Evolutionary conservation across 2,113 vertebrate genomes (phyloP).

Genomic region (Ammospiza nelsoni): DNA sequence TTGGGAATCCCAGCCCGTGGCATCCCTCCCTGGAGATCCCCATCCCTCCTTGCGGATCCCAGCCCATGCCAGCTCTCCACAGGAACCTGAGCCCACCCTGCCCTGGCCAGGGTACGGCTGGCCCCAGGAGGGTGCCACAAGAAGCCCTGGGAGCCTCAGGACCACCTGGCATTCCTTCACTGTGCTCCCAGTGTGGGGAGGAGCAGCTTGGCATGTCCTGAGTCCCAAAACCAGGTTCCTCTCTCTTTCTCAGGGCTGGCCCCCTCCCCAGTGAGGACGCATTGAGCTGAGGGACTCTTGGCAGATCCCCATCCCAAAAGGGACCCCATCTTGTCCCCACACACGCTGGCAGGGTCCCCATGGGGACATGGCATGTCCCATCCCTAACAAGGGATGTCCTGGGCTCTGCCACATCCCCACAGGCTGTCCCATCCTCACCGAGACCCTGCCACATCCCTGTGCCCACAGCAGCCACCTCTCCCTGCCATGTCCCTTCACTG

Average conservation of each 20-base stretch:
- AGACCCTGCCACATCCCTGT: neutral
- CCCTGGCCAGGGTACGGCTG: no score
- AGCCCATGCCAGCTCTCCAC: no score
- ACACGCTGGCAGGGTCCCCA: rapidly evolving
- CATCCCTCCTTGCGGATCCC: neutral
- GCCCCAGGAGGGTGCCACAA: rapidly evolving
- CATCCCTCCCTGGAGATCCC: neutral
- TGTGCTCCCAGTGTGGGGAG: rapidly evolving
- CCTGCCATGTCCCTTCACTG: neutral
- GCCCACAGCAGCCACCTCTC: neutral
- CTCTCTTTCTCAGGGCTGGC: neutral
- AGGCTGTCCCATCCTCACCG: rapidly evolving
- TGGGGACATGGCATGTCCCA: rapidly evolving
- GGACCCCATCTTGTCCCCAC: neutral
- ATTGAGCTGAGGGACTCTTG: rapidly evolving
- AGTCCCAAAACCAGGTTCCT: rapidly evolving
- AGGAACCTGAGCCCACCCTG: no score
- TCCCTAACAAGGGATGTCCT: no score
- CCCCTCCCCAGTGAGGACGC: neutral
- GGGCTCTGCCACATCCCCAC: neutral
- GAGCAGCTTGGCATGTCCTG: neutral
- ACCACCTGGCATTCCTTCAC: neutral
- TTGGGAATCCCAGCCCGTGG: rapidly evolving
- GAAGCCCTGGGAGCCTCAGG: neutral
- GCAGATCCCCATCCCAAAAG: neutral